phyloP scores from a whole-genome alignment of 2,113 vertebrate genomes.

The Toxotes chatareus region DNA sequence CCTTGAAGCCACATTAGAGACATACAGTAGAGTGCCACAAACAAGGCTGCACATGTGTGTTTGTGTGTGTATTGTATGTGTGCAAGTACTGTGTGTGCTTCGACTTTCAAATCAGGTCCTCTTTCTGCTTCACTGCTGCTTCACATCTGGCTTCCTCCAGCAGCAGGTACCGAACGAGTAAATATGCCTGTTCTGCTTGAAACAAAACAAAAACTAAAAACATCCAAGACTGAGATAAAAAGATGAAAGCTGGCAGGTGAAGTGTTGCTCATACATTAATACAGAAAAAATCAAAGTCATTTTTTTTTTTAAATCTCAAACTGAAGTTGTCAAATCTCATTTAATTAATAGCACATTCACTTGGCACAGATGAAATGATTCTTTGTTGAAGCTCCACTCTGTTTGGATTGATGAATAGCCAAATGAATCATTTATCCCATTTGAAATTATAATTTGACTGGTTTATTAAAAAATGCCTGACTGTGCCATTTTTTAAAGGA shows the following conservation, averaged over 20 bases:
- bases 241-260: slow-evolving; percentile 44
- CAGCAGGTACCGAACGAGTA: not conserved
- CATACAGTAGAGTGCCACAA: not conserved
- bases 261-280: slow-evolving; percentile 36
- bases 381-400: slow-evolving; percentile 44
- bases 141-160: slow-evolving; percentile 44
- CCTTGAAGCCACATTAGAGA: slow-evolving; percentile 52
- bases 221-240: slow-evolving; percentile 41
- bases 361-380: slow-evolving; percentile 45
- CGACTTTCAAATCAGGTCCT: slow-evolving; percentile 8
- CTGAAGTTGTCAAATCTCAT: slow-evolving; percentile 44
- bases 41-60: slow-evolving; percentile 8
- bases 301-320: slow-evolving; percentile 27
- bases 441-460: slow-evolving; percentile 50
- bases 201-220: slow-evolving; percentile 15
- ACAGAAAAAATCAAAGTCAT: slow-evolving; percentile 26
- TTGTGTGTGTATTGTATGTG: slow-evolving; percentile 3
- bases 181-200: not conserved
- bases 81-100: not conserved
- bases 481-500: slow-evolving; percentile 33
- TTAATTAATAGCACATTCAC: slow-evolving; percentile 45
- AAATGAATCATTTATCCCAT: slow-evolving; percentile 49
- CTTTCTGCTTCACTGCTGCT: slow-evolving; percentile 37
- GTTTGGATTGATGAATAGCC: slow-evolving; percentile 34
- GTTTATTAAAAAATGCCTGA: not conserved